A percentile compares a stretch with the other conserved stretches of the same genome.
Conservation (phyloP, 2,113 vertebrate genomes). For the Galbula dea region DNA sequence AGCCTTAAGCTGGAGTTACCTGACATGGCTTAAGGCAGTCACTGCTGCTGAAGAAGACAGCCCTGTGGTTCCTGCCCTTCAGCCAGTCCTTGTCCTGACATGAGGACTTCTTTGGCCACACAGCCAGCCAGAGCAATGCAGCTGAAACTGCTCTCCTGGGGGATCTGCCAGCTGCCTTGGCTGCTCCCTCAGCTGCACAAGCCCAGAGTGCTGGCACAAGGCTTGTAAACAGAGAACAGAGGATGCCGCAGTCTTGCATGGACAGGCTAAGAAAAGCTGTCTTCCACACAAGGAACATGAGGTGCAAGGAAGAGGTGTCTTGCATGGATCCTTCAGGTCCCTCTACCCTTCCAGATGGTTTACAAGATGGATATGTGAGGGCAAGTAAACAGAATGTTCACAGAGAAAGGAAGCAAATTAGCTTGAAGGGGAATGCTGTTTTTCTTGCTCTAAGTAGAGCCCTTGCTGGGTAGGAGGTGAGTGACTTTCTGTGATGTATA, state of each 20-base stretch:
- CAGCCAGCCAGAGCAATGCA: not conserved
- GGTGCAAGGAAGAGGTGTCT: not conserved
- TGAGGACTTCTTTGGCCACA: not conserved
- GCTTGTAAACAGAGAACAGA: not conserved
- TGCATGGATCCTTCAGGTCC: not conserved
- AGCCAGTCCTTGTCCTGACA: not conserved
- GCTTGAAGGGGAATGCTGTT: not conserved
- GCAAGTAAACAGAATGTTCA: not conserved
- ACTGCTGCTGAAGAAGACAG: not conserved
- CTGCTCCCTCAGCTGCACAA: not conserved
- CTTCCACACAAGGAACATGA: not conserved
- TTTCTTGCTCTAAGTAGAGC: not conserved
- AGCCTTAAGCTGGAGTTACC: not conserved
- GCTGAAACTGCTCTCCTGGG: not conserved
- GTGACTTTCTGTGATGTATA: not conserved
- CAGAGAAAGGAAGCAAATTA: not conserved
- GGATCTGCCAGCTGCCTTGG: not conserved
- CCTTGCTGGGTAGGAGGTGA: not conserved
- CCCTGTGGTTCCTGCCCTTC: not conserved
- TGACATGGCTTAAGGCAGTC: not conserved
- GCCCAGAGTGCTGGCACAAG: not conserved
- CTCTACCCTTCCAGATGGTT: not conserved
- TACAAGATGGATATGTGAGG: not conserved
- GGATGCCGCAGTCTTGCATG: accelerated
- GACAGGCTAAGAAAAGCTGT: not conserved